These are phyloP conservation scores for Mizuhopecten yessoensis DNA, from an alignment of 1,140 invertebrate species.

Conservation along the genomic window DNA sequence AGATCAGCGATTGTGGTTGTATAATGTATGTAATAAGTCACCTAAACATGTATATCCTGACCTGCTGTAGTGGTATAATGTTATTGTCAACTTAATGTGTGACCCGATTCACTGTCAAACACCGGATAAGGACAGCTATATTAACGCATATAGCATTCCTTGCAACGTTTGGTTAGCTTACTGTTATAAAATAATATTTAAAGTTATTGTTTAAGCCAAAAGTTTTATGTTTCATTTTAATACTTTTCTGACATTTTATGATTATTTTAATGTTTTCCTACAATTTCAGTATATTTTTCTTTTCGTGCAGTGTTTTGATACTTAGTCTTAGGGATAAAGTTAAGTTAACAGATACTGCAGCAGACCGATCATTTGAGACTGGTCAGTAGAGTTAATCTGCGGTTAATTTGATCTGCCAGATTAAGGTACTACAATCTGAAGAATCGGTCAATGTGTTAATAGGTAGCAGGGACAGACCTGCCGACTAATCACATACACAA, in stretches of 20 bases:
- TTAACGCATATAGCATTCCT: background rate
- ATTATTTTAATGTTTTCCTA: too few species aligned
- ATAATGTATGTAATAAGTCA: slow-evolving; percentile 29
- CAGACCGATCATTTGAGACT: background rate
- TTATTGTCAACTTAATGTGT: too few species aligned
- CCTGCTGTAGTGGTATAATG: too few species aligned
- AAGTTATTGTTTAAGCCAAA: too few species aligned
- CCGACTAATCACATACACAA: background rate
- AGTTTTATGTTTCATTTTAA: too few species aligned
- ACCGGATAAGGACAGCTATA: background rate
- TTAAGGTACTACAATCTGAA: background rate
- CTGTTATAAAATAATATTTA: background rate
- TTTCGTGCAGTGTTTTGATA: too few species aligned
- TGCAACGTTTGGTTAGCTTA: background rate
- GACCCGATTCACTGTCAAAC: background rate
- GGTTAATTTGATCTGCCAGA: background rate
- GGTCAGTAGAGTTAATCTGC: background rate
- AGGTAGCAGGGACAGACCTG: background rate
- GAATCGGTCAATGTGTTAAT: background rate
- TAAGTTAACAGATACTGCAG: too few species aligned
- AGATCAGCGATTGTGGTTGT: background rate
- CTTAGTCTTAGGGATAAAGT: too few species aligned
- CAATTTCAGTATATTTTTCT: too few species aligned
- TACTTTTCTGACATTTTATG: too few species aligned
- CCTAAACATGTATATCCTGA: background rate